Conservation (phyloP, 2,888 invertebrate species). For the Automeris io region DNA sequence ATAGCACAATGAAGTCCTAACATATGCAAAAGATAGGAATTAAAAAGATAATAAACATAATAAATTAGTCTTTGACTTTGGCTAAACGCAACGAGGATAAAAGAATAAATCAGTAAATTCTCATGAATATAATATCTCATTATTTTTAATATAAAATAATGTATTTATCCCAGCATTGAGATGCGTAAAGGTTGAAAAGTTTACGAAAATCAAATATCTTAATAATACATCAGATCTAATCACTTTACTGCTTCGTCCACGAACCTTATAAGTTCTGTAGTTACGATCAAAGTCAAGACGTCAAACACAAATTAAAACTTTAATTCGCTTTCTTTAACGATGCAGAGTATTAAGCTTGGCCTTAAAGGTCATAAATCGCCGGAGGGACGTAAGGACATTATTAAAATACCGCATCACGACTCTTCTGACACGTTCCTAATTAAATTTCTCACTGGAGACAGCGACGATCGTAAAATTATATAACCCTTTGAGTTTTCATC, state of each 20-base stretch:
- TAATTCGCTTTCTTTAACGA: slow-evolving; percentile 44
- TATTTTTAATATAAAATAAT: no score
- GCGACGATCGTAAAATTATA: slow-evolving; percentile 57
- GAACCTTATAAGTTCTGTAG: background rate
- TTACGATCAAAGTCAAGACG: slow-evolving; percentile 13
- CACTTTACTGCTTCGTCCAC: background rate
- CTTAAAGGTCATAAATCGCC: slow-evolving; percentile 50
- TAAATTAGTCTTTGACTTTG: no score
- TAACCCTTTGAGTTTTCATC: slow-evolving; percentile 56
- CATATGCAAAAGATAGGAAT: no score
- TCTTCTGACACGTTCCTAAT: slow-evolving; percentile 56
- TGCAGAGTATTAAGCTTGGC: slow-evolving; percentile 31
- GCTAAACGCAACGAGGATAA: no score
- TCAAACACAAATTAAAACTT: slow-evolving; percentile 45
- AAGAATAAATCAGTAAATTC: no score
- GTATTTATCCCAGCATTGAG: no score
- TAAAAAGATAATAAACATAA: no score
- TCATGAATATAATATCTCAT: no score
- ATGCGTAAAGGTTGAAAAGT: no score
- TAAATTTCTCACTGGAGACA: slow-evolving; percentile 62
- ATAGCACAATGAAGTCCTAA: no score
- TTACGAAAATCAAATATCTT: no score
- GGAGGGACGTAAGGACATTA: slow-evolving; percentile 51
- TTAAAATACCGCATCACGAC: slow-evolving; percentile 62
- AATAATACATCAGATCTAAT: background rate